These are phyloP conservation scores for Andrena fulva DNA, from an alignment of 2,888 invertebrate species.

Conservation along the genomic window DNA sequence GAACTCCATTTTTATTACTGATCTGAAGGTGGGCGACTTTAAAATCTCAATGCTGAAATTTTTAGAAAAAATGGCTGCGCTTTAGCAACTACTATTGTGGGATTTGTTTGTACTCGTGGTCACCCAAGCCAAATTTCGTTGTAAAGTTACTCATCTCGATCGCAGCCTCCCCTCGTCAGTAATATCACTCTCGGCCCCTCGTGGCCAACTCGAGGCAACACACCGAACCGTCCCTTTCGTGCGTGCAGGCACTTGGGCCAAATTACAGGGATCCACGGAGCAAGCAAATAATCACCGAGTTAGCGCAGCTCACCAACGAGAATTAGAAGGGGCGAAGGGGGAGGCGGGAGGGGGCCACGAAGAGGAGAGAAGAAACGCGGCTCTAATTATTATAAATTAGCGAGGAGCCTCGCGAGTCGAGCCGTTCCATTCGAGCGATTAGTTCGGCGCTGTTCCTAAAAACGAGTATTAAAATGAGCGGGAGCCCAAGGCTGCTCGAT, in stretches of 20 bases:
- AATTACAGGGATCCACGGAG: slow-evolving; percentile 56
- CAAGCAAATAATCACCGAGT: slow-evolving; percentile 56
- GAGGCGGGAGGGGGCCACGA: not conserved
- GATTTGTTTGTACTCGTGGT: no score
- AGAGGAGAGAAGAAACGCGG: slow-evolving; percentile 15
- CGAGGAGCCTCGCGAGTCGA: slow-evolving; percentile 21
- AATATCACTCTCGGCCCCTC: slow-evolving; percentile 8
- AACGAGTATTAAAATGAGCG: slow-evolving; percentile 37
- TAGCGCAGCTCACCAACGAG: slow-evolving; percentile 47
- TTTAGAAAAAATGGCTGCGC: no score
- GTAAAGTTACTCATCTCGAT: no score
- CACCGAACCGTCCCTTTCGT: slow-evolving; percentile 29
- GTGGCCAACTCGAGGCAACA: not conserved
- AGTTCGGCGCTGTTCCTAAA: slow-evolving; percentile 13
- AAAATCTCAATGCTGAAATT: no score
- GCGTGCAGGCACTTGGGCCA: slow-evolving; percentile 41
- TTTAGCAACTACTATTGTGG: no score
- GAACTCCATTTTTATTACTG: no score
- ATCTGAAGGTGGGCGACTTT: no score
- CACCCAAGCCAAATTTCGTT: no score
- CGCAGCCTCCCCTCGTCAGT: no score
- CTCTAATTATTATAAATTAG: slow-evolving; percentile 58
- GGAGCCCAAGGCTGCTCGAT: not conserved
- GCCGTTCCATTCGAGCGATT: slow-evolving; percentile 33
- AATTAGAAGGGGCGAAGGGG: slow-evolving; percentile 38